Evolutionary conservation across 2,888 invertebrate species (phyloP), one percentile per base, ranked within the genome.

Genomic region (Thumatha senex): DNA sequence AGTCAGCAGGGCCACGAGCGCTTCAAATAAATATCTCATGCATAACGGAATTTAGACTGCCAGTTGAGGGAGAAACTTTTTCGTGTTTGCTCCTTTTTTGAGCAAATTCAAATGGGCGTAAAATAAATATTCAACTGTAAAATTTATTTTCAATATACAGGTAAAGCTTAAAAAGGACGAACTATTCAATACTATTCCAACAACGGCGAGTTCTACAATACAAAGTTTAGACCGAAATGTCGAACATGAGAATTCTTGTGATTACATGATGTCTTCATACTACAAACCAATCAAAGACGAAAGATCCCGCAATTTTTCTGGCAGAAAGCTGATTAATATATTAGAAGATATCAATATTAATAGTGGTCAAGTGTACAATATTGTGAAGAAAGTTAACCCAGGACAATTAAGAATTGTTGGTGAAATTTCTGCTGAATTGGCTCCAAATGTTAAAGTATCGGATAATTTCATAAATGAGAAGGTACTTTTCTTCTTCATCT

Each of bases 281-380:
- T 84, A 82, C 41, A 74, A 73, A 56, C 53, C 63, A 2, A 61
- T 29, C 48, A 55, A 49, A 36, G 61, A 63, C 30, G 61, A 63
- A 1, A 69, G 72, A 55, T 33, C 56, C 1, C 63, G 72, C 33
- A 77, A 74, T 50, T 86, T 71, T 62, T 77, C 86, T 1, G 77
- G 78, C 18, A 83, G 71, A 42, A 89, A 88, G 66, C 65, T 89
- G 10, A 87, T 91, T 18, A 81, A 87, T 54, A 85, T 91, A 50
- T 62, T 91, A 36, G 81, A 88, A 57, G 84, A 89, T 58, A 60
- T 88, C 2, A 75, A 77, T 42, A 65, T 90, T 30, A 70, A 82
- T 63, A 72, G 70, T 39, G 68, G 63, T 30, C 76, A 84, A 45
- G 72, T 80, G 13, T 69, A 72, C 38, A 70, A 79, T 40, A 72